Base-by-base conservation (phyloP, 1,140 invertebrate species). In the Glomeris maerens region DNA sequence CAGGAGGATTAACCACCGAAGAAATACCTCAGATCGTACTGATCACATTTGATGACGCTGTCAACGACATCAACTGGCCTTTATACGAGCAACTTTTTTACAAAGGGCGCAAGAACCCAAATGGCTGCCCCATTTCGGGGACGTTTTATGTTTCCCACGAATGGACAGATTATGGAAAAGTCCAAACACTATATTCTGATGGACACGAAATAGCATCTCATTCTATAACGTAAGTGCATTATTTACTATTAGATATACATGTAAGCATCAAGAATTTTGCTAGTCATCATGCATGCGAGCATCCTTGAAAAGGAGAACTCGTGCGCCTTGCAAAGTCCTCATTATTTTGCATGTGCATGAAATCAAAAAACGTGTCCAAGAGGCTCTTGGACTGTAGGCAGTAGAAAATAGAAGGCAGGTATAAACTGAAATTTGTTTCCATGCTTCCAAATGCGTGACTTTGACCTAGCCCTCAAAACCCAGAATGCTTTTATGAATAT, bases 101-200 rank as follows among this genome's bases (percentile, higher is more conserved):
- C 66, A 86, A 86, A 62, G 86, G 85, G 2, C 40, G 62, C 55
- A 79, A 79, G 47, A 96, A 95, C 67, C 88, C 91, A 7, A 95
- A 96, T 68, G 91, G 92, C 29, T 94, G 91, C 67, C 89, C 92
- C 1, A 93, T 98, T 56, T 76, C 80, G 21, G 91, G 87, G 27
- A 96, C 92, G 17, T 94, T 98, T 73, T 98, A 96, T 68, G 87
- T 96, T 21, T 94, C 90, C 38, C 91, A 97, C 67, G 89, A 95
- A 67, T 96, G 88, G 86, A 96, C 91, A 28, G 90, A 97, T 71
- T 97, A 96, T 72, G 87, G 86, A 66, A 87, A 94, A 74, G 90
- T 95, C 25, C 90, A 95, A 71, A 93, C 93, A 68, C 76, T 97
- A 39, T 95, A 95, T 67, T 76, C 87, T 52, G 76, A 79, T 63